phyloP scores from a whole-genome alignment of 2,888 invertebrate genomes.

The Rhogogaster chlorosoma region DNA sequence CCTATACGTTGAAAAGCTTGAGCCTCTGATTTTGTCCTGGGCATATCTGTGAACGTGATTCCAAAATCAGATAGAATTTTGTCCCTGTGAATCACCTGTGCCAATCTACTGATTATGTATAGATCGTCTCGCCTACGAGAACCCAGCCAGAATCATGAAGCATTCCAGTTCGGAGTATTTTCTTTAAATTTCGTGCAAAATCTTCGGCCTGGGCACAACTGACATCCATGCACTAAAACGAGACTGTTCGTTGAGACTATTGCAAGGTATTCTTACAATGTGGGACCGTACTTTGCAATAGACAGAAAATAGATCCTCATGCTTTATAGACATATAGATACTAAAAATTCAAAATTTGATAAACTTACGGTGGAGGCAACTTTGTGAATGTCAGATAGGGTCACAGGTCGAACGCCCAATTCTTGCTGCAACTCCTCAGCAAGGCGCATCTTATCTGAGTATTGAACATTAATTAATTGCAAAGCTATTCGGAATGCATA shows the following conservation, averaged over 20 bases:
- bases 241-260: background rate
- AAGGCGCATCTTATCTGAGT: slow-evolving; percentile 62
- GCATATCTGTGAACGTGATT: slow-evolving; percentile 72
- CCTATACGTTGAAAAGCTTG: slow-evolving; percentile 76
- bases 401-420: slow-evolving; percentile 59
- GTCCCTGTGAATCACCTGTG: slow-evolving; percentile 42
- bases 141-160: slow-evolving; percentile 74
- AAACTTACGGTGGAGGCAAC: slow-evolving; percentile 34
- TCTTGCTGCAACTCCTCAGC: slow-evolving; percentile 62
- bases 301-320: background rate
- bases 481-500: background rate
- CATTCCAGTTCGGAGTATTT: slow-evolving; percentile 71
- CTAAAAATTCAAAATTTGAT: background rate
- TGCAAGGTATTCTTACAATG: background rate
- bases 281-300: background rate
- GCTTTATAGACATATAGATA: background rate
- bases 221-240: slow-evolving; percentile 37
- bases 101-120: slow-evolving; percentile 51
- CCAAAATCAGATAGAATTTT: background rate
- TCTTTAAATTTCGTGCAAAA: slow-evolving; percentile 70
- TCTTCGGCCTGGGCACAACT: slow-evolving; percentile 59
- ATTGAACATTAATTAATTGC: background rate
- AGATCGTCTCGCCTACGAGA: slow-evolving; percentile 69
- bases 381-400: slow-evolving; percentile 57
- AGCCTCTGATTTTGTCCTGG: slow-evolving; percentile 78